These are phyloP conservation scores for Catocala sponsa DNA, from an alignment of 2,888 invertebrate species.

Conservation along the genomic window DNA sequence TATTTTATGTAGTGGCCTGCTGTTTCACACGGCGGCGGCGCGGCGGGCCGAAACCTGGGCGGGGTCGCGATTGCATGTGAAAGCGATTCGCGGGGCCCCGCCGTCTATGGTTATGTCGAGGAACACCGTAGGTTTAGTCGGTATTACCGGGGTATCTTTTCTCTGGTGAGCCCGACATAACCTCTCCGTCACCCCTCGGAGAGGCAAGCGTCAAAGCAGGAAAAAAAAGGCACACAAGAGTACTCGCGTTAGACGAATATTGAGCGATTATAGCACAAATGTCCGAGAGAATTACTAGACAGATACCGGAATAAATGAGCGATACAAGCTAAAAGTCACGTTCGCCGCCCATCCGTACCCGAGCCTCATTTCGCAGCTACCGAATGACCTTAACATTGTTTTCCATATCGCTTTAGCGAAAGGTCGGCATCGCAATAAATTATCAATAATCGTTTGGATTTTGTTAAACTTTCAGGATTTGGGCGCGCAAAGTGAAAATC, in stretches of 20 bases:
- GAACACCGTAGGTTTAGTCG: no score
- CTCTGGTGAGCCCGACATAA: no score
- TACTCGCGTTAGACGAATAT: conserved; percentile 34
- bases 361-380: conserved; percentile 42
- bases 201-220: no score
- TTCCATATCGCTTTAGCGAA: conserved; percentile 50
- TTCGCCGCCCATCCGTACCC: conserved; percentile 47
- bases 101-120: no score
- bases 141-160: no score
- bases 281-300: conserved; percentile 40
- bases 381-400: conserved; percentile 55
- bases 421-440: conserved; percentile 64
- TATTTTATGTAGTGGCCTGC: no score
- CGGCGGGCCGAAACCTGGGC: no score
- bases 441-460: conserved; percentile 69
- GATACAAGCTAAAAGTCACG: conserved; percentile 53
- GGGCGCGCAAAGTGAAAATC: conserved; percentile 66
- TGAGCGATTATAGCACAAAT: conserved; percentile 42
- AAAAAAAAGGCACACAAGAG: no score
- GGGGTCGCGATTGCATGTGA: no score
- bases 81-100: no score
- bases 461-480: conserved; percentile 66
- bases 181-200: no score
- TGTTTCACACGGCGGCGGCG: no score
- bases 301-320: conserved; percentile 43